Conservation (phyloP, 2,113 vertebrate genomes). For the Oreochromis niloticus region DNA sequence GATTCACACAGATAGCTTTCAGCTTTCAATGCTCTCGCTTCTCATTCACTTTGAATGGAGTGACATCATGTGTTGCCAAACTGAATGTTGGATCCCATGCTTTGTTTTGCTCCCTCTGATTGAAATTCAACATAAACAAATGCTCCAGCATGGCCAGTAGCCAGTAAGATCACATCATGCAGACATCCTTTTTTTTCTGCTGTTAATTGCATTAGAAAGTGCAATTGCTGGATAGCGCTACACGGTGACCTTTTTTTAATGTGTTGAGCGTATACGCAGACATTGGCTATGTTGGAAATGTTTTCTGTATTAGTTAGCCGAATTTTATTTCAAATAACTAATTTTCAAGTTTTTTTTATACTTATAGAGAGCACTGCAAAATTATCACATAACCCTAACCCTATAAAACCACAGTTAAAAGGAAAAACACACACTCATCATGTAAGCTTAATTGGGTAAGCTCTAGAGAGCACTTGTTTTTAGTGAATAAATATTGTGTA, state of each 20-base stretch:
- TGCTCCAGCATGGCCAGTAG: background rate
- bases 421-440: background rate
- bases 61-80: background rate
- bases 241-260: background rate
- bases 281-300: background rate
- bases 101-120: background rate
- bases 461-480: background rate
- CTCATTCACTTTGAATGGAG: background rate
- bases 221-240: accelerated
- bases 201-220: background rate
- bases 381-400: background rate
- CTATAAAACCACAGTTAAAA: background rate
- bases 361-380: background rate
- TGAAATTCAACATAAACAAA: background rate
- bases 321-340: background rate
- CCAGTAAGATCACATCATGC: background rate
- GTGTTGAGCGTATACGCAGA: background rate
- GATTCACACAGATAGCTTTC: background rate
- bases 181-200: background rate
- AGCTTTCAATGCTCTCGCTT: background rate
- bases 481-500: background rate
- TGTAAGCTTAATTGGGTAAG: background rate
- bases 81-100: background rate
- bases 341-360: background rate
- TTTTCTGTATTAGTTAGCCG: background rate